phyloP scores from a whole-genome alignment of 1,140 invertebrate species.

The Brachionus koreanus region DNA sequence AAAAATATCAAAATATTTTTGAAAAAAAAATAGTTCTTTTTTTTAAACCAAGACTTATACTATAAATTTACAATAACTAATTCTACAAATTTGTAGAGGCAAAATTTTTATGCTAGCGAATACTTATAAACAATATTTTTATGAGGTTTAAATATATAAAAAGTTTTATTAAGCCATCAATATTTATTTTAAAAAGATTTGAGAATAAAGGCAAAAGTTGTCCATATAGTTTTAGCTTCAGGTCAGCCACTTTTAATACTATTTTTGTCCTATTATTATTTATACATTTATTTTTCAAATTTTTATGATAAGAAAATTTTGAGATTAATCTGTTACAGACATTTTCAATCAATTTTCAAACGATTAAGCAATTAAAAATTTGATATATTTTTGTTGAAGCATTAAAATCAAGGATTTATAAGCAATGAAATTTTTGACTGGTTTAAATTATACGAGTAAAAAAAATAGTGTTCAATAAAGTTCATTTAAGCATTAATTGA shows the following conservation, averaged over 20 bases:
- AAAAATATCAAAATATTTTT: background rate
- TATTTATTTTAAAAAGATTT: background rate
- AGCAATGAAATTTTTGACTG: background rate
- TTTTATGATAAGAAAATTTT: background rate
- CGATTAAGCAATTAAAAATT: background rate
- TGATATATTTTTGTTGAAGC: background rate
- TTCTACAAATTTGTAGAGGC: background rate
- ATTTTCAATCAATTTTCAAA: background rate
- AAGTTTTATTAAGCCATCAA: background rate
- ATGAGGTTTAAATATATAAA: background rate
- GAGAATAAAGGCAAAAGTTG: background rate
- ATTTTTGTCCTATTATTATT: too few relatives aligned
- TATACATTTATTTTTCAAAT: background rate
- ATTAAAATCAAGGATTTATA: background rate
- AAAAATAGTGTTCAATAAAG: background rate
- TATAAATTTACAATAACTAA: too few relatives aligned
- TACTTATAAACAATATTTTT: background rate
- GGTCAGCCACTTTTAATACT: too few relatives aligned
- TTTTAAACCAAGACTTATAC: background rate
- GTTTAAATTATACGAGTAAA: background rate
- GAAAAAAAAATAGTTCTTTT: background rate
- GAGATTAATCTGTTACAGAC: background rate
- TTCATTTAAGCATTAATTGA: constrained; percentile 17
- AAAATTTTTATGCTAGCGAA: background rate
- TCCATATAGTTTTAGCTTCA: too few relatives aligned